Evolutionary conservation across 2,888 invertebrate genomes (phyloP).

Genomic region (Muscina levida): DNA sequence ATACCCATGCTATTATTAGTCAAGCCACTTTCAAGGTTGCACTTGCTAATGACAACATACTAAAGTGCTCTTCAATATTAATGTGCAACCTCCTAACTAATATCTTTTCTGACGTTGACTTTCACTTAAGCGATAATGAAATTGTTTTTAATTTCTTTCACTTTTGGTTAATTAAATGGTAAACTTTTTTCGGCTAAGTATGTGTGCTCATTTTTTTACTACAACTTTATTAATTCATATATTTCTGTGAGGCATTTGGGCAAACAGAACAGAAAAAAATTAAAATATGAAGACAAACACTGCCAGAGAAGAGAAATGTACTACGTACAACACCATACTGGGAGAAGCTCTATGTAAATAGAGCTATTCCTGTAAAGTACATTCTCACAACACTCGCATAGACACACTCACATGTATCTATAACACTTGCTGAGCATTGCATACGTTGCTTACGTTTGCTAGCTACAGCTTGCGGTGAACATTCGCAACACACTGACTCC

Average conservation of each 20-base stretch:
- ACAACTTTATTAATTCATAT: constrained; percentile 56
- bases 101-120: constrained; percentile 49
- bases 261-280: constrained; percentile 32
- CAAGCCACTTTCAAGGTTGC: too few species aligned
- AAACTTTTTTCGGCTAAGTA: constrained; percentile 38
- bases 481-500: neutral
- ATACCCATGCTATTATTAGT: too few species aligned
- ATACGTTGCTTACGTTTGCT: constrained; percentile 14
- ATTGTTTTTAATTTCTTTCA: constrained; percentile 44
- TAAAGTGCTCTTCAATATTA: too few species aligned
- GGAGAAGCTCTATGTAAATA: constrained; percentile 42
- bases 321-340: constrained; percentile 32
- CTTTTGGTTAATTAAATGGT: constrained; percentile 59
- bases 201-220: constrained; percentile 37
- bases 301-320: neutral
- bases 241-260: constrained; percentile 47
- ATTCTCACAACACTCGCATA: constrained; percentile 24
- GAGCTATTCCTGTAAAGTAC: neutral
- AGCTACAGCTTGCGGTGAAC: too few species aligned
- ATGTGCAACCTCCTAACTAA: too few species aligned
- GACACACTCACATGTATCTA: constrained; percentile 1
- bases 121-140: constrained; percentile 63
- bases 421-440: neutral
- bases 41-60: too few species aligned
- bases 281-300: constrained; percentile 44